Evolutionary conservation across 2,888 invertebrate genomes (phyloP), one percentile per base, ranked within the genome.

Genomic region (Oligia strigilis): DNA sequence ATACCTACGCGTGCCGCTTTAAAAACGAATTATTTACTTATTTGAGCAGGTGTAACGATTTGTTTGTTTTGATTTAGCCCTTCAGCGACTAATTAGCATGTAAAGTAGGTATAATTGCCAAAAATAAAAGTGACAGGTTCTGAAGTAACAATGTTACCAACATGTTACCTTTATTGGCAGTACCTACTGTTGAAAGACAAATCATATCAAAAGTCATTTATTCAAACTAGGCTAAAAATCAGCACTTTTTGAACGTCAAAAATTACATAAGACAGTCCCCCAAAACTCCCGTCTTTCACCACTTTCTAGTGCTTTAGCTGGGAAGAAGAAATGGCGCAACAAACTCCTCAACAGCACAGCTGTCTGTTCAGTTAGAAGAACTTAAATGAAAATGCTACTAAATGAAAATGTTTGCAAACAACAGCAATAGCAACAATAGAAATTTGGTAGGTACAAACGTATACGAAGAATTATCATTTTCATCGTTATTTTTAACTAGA

Each of bases 81-180:
- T 72, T 52, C 6, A n/a, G 17, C 23, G 6, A 52, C 58, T 73
- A 69, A 64, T 67, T 69, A 80, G 14, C 55, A 40, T 46, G 46
- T 55, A 6, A 29, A 23, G 5, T 43, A 29, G 9, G 2, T 49
- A 69, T 52, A 14, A 19, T 14, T 64, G 19, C 13, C 13, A 2
- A 29, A 80, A 72, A 72, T 64, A 49, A 72, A 80, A 17, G n/a
- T 36, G 19, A 43, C 49, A 66, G 19, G 8, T 72, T 55, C 19
- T 36, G 1, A 17, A 19, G 4, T 60, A 29, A 62, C 29, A 43
- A 43, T 43, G 6, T 49, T 40, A 43, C 14, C 23, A 13, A 23
- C 29, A 29, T 23, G 6, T 69, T 67, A 17, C n/a, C 14, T 72
- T 49, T 60, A 3, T 74, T 58, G 19, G 52, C 17, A 55, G 29